These are phyloP conservation scores for Telmatochromis sp. DNA, from an alignment of 2,113 vertebrate genomes.

Conservation along the genomic window DNA sequence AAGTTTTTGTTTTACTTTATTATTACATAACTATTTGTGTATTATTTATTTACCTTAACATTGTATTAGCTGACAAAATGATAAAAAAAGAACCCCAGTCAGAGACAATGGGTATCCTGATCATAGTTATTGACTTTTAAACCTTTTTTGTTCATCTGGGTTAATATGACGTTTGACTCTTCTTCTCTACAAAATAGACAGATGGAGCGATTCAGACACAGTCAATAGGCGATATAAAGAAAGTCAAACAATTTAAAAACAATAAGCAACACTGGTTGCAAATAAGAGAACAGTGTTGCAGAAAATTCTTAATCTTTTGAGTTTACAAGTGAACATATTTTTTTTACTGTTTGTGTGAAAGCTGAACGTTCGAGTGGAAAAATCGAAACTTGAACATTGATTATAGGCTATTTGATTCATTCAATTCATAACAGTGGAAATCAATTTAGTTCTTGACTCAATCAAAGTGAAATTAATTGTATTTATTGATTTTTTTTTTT, in stretches of 20 bases:
- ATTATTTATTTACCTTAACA: not conserved
- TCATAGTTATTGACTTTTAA: not conserved
- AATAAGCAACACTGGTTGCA: not conserved
- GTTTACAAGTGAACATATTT: not conserved
- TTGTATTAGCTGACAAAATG: not conserved
- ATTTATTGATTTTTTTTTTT: not conserved
- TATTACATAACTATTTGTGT: too few species aligned
- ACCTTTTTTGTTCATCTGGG: not conserved
- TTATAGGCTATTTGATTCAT: not conserved
- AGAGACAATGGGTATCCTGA: not conserved
- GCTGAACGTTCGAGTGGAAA: not conserved
- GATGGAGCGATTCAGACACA: not conserved
- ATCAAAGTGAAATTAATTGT: not conserved
- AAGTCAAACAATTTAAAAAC: not conserved
- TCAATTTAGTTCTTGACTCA: accelerated
- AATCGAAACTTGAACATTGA: not conserved
- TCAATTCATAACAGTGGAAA: not conserved
- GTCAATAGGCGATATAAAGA: not conserved
- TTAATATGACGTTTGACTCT: not conserved
- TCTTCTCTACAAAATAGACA: not conserved
- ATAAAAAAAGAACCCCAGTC: not conserved
- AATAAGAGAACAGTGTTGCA: not conserved
- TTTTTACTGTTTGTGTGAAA: not conserved
- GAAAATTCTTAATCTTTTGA: not conserved
- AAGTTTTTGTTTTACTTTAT: not conserved